Percentiles rank a stretch among this genome's conserved stretches.
These are phyloP conservation scores for Oophaga sylvatica DNA, from an alignment of 2,797 vertebrate genomes.

Conservation along the genomic window DNA sequence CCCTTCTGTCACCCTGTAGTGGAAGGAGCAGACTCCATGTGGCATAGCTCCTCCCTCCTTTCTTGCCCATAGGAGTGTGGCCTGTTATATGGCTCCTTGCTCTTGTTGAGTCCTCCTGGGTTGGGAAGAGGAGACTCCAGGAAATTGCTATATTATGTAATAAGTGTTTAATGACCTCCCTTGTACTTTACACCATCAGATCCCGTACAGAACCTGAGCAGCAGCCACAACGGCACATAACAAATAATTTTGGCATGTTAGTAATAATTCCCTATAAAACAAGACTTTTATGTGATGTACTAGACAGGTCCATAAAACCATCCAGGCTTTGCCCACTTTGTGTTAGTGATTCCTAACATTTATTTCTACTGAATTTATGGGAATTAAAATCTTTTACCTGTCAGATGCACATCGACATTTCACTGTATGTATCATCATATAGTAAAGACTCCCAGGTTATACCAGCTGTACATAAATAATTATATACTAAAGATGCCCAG, in stretches of 20 bases:
- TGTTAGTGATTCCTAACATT: background rate
- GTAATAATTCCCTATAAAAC: background rate
- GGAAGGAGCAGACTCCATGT: background rate
- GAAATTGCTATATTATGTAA: background rate
- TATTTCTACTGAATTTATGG: background rate
- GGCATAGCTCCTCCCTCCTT: slow-evolving; percentile 1
- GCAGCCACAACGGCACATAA: background rate
- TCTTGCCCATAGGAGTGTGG: background rate
- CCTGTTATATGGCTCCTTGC: background rate
- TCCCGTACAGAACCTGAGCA: background rate
- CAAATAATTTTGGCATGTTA: background rate
- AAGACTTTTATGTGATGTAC: background rate
- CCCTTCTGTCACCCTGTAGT: background rate
- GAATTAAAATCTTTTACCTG: background rate
- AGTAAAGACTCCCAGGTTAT: too few relatives aligned
- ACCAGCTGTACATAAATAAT: too few relatives aligned
- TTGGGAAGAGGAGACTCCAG: background rate
- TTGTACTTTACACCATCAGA: background rate
- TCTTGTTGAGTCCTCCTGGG: background rate
- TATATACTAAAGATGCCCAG: too few relatives aligned
- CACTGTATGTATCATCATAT: too few relatives aligned
- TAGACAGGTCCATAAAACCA: background rate
- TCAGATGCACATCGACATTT: background rate
- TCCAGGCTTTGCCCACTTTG: background rate
- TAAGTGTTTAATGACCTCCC: background rate